Conservation (phyloP, 2,113 vertebrate genomes). For the Talpa occidentalis region DNA sequence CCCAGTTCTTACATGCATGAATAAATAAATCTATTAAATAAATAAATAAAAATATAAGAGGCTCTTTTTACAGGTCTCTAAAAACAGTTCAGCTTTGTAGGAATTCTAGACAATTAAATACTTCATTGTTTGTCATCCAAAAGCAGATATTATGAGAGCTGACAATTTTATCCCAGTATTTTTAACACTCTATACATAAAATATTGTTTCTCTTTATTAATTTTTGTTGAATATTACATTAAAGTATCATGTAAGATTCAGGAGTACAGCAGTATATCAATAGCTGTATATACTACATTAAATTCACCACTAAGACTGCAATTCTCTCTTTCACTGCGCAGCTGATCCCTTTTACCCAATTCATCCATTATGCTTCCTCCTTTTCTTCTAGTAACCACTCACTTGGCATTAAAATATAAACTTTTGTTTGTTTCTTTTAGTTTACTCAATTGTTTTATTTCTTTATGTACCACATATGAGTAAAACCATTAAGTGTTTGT, state of each 20-base stretch:
- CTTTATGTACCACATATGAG: background rate
- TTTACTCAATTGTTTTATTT: background rate
- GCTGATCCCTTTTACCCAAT: background rate
- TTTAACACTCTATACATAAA: background rate
- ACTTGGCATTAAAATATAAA: background rate
- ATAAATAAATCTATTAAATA: too few relatives aligned
- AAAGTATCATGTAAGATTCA: background rate
- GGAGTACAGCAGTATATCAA: background rate
- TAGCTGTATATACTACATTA: background rate
- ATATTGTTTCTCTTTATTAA: background rate
- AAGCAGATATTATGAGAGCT: background rate
- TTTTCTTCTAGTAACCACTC: background rate
- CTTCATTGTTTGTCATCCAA: background rate
- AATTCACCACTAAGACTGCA: background rate
- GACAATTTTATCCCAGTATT: background rate
- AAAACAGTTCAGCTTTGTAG: background rate
- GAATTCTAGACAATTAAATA: slow-evolving; percentile 8
- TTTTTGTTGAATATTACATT: background rate
- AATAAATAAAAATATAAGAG: background rate
- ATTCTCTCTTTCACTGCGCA: background rate
- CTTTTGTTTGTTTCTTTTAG: background rate
- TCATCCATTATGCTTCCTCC: background rate
- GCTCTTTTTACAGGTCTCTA: background rate
- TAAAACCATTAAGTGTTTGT: background rate
- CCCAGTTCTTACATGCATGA: too few relatives aligned